Base-by-base conservation (phyloP, 2,113 vertebrate genomes). In the Phaethon lepturus region DNA sequence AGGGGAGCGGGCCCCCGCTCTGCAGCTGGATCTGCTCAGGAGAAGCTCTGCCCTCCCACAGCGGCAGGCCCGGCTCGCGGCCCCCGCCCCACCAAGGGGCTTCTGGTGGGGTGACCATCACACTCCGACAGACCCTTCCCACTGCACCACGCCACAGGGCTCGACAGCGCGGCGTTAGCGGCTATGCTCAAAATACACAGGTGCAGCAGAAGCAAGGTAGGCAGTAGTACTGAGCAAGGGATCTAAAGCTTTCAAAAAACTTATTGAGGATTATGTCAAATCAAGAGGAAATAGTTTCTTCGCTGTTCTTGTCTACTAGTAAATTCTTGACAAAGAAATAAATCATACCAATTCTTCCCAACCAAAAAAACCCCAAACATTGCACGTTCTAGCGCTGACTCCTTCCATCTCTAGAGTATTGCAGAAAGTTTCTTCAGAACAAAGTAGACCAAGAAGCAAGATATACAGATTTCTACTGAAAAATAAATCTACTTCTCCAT, bases 401-500 rank as follows among this genome's bases (percentile, higher is more conserved):
- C 74, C 45, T 93, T 86, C 69, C 49, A 33, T 66, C 87, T 62
- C 81, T 74, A 26, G 68, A 92, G 73, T 96, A 95, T 72, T 94
- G 95, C 86, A 97, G 58, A 67, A 93, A 97, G 74, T 82, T 92
- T 63, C 77, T 47, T 91, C 42, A 90, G 79, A 88, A 91, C 81
- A 85, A 88, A 94, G 75, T 44, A 95, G 89, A 96, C 52, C 69
- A 72, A 95, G 88, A 97, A 95, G 63, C 91, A 94, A 97, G 80
- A 88, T 95, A 94, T 40, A 96, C 10, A 87, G 49, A 60, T 75
- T 91, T 95, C 85, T 93, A 86, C 62, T 44, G 15, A 95, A 94
- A 97, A 97, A 98, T 91, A 96, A 94, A 90, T 95, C 94, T 96
- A 87, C 38, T 67, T 95, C 75, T 97, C 91, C 67, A 49, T 86